Percentiles rank a stretch among this genome's conserved stretches.
These are phyloP conservation scores for Abramis brama DNA, from an alignment of 2,113 vertebrate genomes.

Conservation along the genomic window DNA sequence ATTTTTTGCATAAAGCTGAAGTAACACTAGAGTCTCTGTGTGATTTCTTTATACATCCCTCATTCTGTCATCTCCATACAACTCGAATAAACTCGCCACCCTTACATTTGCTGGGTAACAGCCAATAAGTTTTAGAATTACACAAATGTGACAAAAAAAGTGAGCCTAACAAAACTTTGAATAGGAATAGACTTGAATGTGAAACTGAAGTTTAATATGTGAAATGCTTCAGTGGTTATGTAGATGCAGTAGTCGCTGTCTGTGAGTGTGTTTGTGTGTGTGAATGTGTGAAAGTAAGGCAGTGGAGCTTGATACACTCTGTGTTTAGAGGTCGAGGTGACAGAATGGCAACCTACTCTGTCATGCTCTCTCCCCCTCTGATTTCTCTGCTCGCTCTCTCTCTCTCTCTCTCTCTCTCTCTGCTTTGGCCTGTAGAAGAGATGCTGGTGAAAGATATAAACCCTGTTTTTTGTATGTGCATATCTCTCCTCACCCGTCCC, in stretches of 20 bases:
- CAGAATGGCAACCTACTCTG: slow-evolving; percentile 55
- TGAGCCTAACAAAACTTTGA: slow-evolving; percentile 30
- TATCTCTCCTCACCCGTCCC: slow-evolving; percentile 44
- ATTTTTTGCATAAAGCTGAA: neutral
- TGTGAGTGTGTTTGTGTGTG: slow-evolving; percentile 34
- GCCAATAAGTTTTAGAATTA: neutral
- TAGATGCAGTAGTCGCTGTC: slow-evolving; percentile 9
- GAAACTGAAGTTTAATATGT: slow-evolving; percentile 26
- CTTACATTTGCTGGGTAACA: neutral
- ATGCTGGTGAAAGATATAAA: slow-evolving; percentile 56
- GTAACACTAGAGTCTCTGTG: neutral
- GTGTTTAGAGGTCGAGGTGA: slow-evolving; percentile 57
- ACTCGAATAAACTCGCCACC: neutral
- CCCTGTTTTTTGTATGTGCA: slow-evolving; percentile 43
- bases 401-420: slow-evolving; percentile 12
- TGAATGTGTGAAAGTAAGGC: slow-evolving; percentile 49
- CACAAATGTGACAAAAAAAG: slow-evolving; percentile 5
- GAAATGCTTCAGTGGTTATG: slow-evolving; percentile 27
- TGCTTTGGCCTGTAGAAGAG: slow-evolving; percentile 31
- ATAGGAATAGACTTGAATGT: slow-evolving; percentile 36
- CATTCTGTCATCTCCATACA: neutral
- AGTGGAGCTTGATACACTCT: slow-evolving; percentile 49
- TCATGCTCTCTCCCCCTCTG: slow-evolving; percentile 49
- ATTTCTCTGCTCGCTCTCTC: slow-evolving; percentile 39
- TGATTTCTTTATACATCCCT: neutral